phyloP scores from a whole-genome alignment of 2,888 invertebrate genomes.

The Drosophila eohydei region DNA sequence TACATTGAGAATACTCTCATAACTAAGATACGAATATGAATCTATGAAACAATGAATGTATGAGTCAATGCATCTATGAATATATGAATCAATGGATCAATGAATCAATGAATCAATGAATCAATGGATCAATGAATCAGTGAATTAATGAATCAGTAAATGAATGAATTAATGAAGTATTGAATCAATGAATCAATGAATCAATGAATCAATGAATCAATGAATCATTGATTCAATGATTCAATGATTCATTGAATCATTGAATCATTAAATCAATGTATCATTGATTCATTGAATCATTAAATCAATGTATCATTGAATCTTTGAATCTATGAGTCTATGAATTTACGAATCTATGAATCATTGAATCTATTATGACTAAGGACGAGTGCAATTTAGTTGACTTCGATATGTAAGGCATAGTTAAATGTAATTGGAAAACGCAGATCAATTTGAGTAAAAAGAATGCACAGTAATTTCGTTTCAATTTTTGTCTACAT shows the following conservation, averaged over 20 bases:
- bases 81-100: background rate
- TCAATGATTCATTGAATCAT: background rate
- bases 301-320: background rate
- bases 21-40: conserved; percentile 14
- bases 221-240: background rate
- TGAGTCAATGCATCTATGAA: background rate
- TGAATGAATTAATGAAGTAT: too few relatives aligned
- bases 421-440: conserved; percentile 56
- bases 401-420: conserved; percentile 41
- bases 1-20: conserved; percentile 24
- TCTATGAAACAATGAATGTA: background rate
- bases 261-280: background rate
- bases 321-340: background rate
- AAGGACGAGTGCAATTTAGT: conserved; percentile 45
- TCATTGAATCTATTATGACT: conserved; percentile 23
- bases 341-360: background rate
- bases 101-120: too few relatives aligned
- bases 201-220: background rate
- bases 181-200: too few relatives aligned
- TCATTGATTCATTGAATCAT: background rate
- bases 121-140: too few relatives aligned
- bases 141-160: too few relatives aligned
- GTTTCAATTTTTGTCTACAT: conserved; percentile 45
- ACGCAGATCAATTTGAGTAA: conserved; percentile 45
- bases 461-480: conserved; percentile 22